Evolutionary conservation across 1,140 invertebrate genomes (phyloP).

Genomic region (Drosophila pandora): DNA sequence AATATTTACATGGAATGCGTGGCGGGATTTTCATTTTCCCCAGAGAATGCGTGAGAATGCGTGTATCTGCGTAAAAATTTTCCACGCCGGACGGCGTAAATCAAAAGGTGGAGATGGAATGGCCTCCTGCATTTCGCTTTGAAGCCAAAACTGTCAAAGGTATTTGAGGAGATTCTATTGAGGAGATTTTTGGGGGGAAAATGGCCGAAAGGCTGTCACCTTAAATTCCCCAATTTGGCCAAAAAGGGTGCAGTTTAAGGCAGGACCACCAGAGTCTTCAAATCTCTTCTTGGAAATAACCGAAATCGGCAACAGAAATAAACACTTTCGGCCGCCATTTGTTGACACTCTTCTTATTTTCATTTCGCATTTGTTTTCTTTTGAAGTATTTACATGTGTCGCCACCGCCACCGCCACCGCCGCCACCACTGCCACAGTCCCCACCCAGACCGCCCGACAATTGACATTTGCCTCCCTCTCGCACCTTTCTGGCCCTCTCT

Average conservation of each 20-base stretch:
- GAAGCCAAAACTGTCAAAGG: slow-evolving; percentile 70
- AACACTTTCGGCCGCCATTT: slow-evolving; percentile 11
- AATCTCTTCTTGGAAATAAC: background rate
- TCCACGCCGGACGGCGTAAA: slow-evolving; percentile 73
- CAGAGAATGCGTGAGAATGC: slow-evolving; percentile 31
- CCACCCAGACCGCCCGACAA: slow-evolving; percentile 51
- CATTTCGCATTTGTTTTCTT: slow-evolving; percentile 48
- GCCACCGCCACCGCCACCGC: slow-evolving; percentile 47
- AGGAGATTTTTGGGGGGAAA: slow-evolving; percentile 8
- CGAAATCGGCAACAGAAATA: background rate
- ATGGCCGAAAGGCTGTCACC: slow-evolving; percentile 6
- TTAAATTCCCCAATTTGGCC: slow-evolving; percentile 1
- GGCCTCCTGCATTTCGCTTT: slow-evolving; percentile 61
- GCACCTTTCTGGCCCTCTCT: background rate
- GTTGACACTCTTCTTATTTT: slow-evolving; percentile 41
- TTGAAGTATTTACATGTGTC: slow-evolving; percentile 72
- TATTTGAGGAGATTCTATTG: slow-evolving; percentile 56
- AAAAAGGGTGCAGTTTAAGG: background rate
- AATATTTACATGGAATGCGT: slow-evolving; percentile 76
- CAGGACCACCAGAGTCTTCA: background rate
- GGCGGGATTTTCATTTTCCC: slow-evolving; percentile 25
- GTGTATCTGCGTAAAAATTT: slow-evolving; percentile 62
- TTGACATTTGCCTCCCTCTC: slow-evolving; percentile 28
- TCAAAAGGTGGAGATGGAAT: slow-evolving; percentile 51
- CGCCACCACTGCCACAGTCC: background rate